Conservation (phyloP, 92 coral and sea anemone genomes). For the Epizoanthus fatuus region DNA sequence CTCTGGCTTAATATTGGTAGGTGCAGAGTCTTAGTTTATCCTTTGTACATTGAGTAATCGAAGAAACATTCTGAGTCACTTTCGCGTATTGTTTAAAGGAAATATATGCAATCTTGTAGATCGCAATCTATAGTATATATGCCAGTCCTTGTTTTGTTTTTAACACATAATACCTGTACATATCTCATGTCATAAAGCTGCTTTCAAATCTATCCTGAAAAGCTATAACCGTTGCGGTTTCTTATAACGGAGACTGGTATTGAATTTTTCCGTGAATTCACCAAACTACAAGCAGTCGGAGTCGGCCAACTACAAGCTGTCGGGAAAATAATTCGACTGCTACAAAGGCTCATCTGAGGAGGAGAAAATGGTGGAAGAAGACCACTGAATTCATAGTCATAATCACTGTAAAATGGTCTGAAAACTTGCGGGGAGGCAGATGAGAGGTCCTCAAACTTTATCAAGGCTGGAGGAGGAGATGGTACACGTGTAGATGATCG, state of each 20-base stretch:
- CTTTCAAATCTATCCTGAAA: neutral
- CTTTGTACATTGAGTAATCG: no score
- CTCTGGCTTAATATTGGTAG: no score
- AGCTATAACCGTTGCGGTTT: neutral
- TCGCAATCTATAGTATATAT: no score
- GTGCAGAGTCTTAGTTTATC: no score
- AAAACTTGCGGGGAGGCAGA: conserved; percentile 15
- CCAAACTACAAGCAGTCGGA: conserved; percentile 27
- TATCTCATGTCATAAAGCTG: no score
- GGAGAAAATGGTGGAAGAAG: neutral
- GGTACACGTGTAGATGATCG: neutral
- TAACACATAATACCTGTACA: no score
- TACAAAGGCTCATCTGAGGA: conserved; percentile 39
- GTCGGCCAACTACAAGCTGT: conserved; percentile 56
- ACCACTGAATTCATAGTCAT: conserved; percentile 14
- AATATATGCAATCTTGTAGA: no score
- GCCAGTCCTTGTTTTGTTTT: no score
- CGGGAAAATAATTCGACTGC: conserved; percentile 77
- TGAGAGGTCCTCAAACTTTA: conserved; percentile 14
- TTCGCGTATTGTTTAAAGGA: no score
- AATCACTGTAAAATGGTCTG: conserved; percentile 33
- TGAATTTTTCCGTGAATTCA: neutral
- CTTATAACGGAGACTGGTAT: conserved; percentile 25
- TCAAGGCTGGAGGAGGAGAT: conserved; percentile 18
- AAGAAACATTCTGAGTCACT: no score